Conservation (phyloP, 2,888 invertebrate species). For the Oxytorus armatus region DNA sequence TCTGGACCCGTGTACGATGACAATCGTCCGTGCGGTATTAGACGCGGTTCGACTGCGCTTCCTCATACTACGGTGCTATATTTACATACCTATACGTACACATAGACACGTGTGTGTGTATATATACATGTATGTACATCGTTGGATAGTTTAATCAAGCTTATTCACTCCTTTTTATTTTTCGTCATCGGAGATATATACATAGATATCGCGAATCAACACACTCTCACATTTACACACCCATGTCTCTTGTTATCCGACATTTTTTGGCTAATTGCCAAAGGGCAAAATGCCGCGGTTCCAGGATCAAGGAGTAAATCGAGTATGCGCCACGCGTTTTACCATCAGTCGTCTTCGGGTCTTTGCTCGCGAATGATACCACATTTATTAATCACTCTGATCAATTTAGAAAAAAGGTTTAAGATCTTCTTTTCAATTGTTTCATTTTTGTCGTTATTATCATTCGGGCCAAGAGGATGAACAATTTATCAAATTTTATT, state of each 20-base stretch:
- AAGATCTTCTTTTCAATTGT: background rate
- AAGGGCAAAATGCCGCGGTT: constrained; percentile 60
- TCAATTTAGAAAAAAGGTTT: background rate
- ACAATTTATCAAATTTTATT: no score
- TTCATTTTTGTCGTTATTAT: no score
- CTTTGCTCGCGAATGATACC: constrained; percentile 39
- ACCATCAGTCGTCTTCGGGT: constrained; percentile 53
- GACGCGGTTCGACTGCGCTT: constrained; percentile 45
- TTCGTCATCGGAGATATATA: background rate
- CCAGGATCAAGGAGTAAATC: constrained; percentile 65
- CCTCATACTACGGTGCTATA: constrained; percentile 52
- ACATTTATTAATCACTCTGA: constrained; percentile 9
- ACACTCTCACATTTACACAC: constrained; percentile 1
- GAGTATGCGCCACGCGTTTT: constrained; percentile 22
- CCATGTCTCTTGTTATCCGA: constrained; percentile 21
- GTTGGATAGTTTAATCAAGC: background rate
- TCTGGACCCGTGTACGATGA: constrained; percentile 41
- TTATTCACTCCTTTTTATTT: background rate
- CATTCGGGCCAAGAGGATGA: no score
- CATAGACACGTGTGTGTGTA: background rate
- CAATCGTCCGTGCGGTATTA: constrained; percentile 29
- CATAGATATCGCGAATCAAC: no score
- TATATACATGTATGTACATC: background rate
- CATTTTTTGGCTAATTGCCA: constrained; percentile 55
- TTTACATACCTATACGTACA: background rate